Evolutionary conservation across 2,888 invertebrate species (phyloP).

Genomic region (Suillia variegata): DNA sequence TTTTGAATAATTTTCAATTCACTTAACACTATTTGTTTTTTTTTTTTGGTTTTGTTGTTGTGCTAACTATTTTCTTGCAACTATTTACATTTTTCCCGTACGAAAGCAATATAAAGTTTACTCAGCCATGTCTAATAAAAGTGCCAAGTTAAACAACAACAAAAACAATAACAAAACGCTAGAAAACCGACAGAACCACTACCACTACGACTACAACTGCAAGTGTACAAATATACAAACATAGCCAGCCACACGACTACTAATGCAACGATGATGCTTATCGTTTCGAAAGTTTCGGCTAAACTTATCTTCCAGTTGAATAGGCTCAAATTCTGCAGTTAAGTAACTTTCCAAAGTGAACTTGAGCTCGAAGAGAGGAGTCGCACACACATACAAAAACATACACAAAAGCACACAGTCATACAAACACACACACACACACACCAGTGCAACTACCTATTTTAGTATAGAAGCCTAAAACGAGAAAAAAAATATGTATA

Average conservation of each 20-base stretch:
- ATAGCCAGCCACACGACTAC: background rate
- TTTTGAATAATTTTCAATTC: too few species aligned
- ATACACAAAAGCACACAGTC: slow-evolving; percentile 11
- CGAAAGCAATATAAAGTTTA: background rate
- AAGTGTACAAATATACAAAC: too few species aligned
- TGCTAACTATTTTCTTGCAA: too few species aligned
- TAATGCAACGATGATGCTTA: slow-evolving; percentile 28
- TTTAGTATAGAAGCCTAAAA: background rate
- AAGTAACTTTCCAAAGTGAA: slow-evolving; percentile 32
- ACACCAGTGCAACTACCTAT: background rate
- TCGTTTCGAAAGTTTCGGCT: slow-evolving; percentile 33
- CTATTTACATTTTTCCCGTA: background rate
- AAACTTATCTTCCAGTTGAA: slow-evolving; percentile 40
- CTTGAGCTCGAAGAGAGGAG: slow-evolving; percentile 19
- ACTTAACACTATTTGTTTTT: too few species aligned
- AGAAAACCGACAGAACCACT: background rate
- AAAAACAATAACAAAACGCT: background rate
- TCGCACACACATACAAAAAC: slow-evolving; percentile 17
- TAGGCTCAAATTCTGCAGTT: slow-evolving; percentile 38
- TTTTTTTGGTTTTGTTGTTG: too few species aligned
- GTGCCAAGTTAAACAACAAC: background rate
- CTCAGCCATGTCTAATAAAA: background rate
- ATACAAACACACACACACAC: background rate
- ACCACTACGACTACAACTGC: too few species aligned
- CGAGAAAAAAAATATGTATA: background rate